Percentiles rank a stretch among this genome's conserved stretches.
Evolutionary conservation across 2,113 vertebrate genomes (phyloP).

Genomic region (Pantherophis guttatus): DNA sequence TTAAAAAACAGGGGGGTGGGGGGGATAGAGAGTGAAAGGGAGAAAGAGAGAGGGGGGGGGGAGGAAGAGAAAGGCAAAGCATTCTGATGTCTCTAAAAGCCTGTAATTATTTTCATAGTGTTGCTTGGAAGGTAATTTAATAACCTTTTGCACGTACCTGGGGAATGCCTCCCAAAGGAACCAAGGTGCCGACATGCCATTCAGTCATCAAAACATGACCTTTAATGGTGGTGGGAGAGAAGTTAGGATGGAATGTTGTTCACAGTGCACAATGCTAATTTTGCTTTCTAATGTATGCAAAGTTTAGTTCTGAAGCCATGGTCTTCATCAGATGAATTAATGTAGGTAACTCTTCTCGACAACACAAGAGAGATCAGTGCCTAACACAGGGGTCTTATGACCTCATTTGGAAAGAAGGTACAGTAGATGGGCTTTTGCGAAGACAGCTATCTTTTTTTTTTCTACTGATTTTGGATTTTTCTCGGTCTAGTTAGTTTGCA

Average conservation of each 20-base stretch:
- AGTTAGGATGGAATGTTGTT: slow-evolving; percentile 92
- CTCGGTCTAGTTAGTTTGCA: slow-evolving; percentile 45
- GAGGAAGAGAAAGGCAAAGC: slow-evolving; percentile 64
- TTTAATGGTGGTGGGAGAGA: slow-evolving; percentile 99
- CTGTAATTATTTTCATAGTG: slow-evolving; percentile 99
- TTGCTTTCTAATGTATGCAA: slow-evolving; percentile 97
- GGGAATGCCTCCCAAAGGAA: slow-evolving; percentile 97
- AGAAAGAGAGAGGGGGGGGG: neutral
- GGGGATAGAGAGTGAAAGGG: neutral
- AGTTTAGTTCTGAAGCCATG: slow-evolving; percentile 81
- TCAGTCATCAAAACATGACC: slow-evolving; percentile 99
- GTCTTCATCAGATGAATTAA: slow-evolving; percentile 81
- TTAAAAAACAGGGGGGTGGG: slow-evolving; percentile 76
- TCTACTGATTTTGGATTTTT: slow-evolving; percentile 29
- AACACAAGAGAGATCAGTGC: slow-evolving; percentile 73
- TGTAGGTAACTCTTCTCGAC: slow-evolving; percentile 76
- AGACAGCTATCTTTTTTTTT: slow-evolving; percentile 16
- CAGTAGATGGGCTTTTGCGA: slow-evolving; percentile 50
- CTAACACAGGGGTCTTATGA: slow-evolving; percentile 54
- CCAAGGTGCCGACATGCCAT: slow-evolving; percentile 99
- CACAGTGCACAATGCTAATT: slow-evolving; percentile 91
- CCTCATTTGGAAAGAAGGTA: slow-evolving; percentile 56
- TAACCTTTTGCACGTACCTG: slow-evolving; percentile 99
- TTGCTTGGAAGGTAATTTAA: slow-evolving; percentile 98
- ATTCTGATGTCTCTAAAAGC: slow-evolving; percentile 93